These are phyloP conservation scores for Papilio polyxenes DNA, from an alignment of 1,140 invertebrate genomes.

Conservation along the genomic window DNA sequence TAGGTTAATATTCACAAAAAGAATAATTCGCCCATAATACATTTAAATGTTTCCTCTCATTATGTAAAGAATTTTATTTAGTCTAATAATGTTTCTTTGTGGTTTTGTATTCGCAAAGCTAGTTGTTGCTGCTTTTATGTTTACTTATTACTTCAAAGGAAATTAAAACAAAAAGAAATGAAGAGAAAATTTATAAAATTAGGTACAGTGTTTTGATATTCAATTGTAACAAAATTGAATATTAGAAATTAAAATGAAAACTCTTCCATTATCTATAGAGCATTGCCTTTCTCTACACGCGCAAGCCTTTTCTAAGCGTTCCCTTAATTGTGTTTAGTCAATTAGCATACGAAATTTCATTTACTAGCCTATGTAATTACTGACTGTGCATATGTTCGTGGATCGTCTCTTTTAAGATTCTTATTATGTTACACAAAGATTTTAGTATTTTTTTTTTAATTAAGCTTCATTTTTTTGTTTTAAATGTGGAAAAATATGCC, in stretches of 20 bases:
- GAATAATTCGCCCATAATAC: not conserved
- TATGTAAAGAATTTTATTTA: not conserved
- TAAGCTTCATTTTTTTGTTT: not conserved
- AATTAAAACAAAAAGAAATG: not conserved
- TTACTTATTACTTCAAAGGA: not conserved
- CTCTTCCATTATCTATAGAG: constrained; percentile 42
- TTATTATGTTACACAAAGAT: not conserved
- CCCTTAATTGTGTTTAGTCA: constrained; percentile 76
- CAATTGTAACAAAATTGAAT: not conserved
- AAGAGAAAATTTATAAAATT: not conserved
- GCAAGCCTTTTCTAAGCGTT: constrained; percentile 64
- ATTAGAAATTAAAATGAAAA: not conserved
- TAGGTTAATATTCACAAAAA: not conserved
- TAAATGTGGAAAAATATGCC: not conserved
- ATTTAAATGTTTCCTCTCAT: not conserved
- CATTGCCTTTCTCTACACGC: constrained; percentile 45
- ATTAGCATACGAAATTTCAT: constrained; percentile 79
- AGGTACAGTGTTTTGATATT: not conserved
- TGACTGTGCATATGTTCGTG: constrained; percentile 37
- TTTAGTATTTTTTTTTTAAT: not conserved
- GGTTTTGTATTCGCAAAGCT: not conserved
- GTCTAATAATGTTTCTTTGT: no score
- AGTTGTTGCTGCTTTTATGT: not conserved
- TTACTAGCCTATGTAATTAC: constrained; percentile 65
- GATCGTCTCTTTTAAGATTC: constrained; percentile 21